These are phyloP conservation scores for Buphagus erythrorhynchus DNA, from an alignment of 2,797 vertebrate genomes.

Conservation along the genomic window DNA sequence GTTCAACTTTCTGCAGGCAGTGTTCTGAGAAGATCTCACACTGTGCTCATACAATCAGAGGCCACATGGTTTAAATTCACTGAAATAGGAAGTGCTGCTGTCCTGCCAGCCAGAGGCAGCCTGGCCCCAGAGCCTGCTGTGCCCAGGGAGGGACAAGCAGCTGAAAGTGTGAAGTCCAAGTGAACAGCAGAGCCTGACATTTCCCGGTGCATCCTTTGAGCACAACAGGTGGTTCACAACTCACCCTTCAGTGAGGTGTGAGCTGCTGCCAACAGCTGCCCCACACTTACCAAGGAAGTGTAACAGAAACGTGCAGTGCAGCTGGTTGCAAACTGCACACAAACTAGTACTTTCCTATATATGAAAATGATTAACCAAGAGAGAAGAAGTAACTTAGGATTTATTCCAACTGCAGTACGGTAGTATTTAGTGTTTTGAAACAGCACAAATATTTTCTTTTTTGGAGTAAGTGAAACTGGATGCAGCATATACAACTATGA, in stretches of 20 bases:
- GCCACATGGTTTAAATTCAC: not conserved
- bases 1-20: not conserved
- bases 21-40: accelerated
- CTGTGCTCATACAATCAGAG: not conserved
- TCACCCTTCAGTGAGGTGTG: not conserved
- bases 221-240: not conserved
- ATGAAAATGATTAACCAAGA: not conserved
- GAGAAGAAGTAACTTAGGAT: not conserved
- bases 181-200: not conserved
- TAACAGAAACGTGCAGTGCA: not conserved
- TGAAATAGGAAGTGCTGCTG: not conserved
- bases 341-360: not conserved
- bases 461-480: not conserved
- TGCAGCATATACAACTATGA: not conserved
- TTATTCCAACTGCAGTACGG: constrained; percentile 15
- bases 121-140: not conserved
- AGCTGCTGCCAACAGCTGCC: not conserved
- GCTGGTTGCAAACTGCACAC: not conserved
- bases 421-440: not conserved
- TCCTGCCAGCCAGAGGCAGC: not conserved
- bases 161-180: not conserved
- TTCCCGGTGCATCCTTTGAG: not conserved
- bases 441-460: not conserved
- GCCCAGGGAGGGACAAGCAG: not conserved
- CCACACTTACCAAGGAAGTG: not conserved